Evolutionary conservation across 2,888 invertebrate species (phyloP).

Genomic region (Epistrophella euchroma): DNA sequence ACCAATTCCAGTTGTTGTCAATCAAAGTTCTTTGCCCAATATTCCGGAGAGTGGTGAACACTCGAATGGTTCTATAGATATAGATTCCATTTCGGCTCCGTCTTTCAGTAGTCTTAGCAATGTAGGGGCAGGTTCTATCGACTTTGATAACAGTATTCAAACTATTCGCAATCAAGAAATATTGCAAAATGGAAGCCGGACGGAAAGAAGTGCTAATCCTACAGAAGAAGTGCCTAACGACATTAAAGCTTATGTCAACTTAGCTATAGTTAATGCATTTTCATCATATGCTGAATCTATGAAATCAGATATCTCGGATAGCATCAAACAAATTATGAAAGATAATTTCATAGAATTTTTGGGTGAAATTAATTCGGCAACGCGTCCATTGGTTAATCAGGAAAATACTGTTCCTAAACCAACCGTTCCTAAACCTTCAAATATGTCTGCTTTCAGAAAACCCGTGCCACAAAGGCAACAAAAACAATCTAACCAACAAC

Average conservation of each 20-base stretch:
- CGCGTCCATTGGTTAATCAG: not conserved
- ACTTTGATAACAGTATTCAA: not conserved
- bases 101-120: not conserved
- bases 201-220: not conserved
- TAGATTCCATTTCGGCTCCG: not conserved
- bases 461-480: not conserved
- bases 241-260: not conserved
- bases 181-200: not conserved
- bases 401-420: not conserved
- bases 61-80: not conserved
- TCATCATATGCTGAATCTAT: not conserved
- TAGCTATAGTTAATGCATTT: not conserved
- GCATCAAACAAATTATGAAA: not conserved
- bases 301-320: not conserved
- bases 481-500: not conserved
- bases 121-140: not conserved
- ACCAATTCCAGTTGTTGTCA: too few relatives aligned
- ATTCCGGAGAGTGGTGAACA: too few relatives aligned
- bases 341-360: not conserved
- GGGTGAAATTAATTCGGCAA: not conserved
- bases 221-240: not conserved
- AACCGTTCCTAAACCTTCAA: too few relatives aligned
- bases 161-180: not conserved
- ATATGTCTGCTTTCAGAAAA: not conserved
- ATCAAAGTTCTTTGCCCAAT: too few relatives aligned